Conservation (phyloP, 1,140 invertebrate genomes). For the Fragariocoptes setiger region DNA sequence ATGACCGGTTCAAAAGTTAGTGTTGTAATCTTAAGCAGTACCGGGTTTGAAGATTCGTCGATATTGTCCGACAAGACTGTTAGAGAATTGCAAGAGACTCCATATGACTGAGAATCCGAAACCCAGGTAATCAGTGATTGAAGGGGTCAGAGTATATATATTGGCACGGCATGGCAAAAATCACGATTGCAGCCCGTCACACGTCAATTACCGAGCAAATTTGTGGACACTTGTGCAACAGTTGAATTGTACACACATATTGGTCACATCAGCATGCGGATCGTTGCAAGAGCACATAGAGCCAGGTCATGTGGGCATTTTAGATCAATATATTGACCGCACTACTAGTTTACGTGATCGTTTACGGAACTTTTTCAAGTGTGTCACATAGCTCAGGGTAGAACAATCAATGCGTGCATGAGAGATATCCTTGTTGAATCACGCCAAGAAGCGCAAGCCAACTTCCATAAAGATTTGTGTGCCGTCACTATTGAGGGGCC, state of each 20-base stretch:
- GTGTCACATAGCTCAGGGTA: slow-evolving; percentile 67
- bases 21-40: slow-evolving; percentile 83
- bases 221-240: slow-evolving; percentile 54
- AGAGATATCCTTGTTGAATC: slow-evolving; percentile 29
- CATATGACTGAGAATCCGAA: slow-evolving; percentile 38
- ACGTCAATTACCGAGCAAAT: slow-evolving; percentile 84
- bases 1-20: too few relatives aligned
- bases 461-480: slow-evolving; percentile 35
- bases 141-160: slow-evolving; percentile 17
- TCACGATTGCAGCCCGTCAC: slow-evolving; percentile 42
- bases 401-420: slow-evolving; percentile 41
- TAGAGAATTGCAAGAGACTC: slow-evolving; percentile 29
- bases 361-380: slow-evolving; percentile 85
- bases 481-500: slow-evolving; percentile 76
- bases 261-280: slow-evolving; percentile 68
- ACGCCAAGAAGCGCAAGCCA: slow-evolving; percentile 25
- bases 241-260: slow-evolving; percentile 57
- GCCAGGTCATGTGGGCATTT: slow-evolving; percentile 58
- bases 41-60: slow-evolving; percentile 54
- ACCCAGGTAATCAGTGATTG: slow-evolving; percentile 39
- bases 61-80: slow-evolving; percentile 35
- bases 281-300: slow-evolving; percentile 53
- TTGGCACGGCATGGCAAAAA: slow-evolving; percentile 43
- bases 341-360: slow-evolving; percentile 28
- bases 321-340: slow-evolving; percentile 80